A percentile compares a stretch with the other conserved stretches of the same genome.
Evolutionary conservation across 2,888 invertebrate genomes (phyloP).

Genomic region (Hedya salicella): DNA sequence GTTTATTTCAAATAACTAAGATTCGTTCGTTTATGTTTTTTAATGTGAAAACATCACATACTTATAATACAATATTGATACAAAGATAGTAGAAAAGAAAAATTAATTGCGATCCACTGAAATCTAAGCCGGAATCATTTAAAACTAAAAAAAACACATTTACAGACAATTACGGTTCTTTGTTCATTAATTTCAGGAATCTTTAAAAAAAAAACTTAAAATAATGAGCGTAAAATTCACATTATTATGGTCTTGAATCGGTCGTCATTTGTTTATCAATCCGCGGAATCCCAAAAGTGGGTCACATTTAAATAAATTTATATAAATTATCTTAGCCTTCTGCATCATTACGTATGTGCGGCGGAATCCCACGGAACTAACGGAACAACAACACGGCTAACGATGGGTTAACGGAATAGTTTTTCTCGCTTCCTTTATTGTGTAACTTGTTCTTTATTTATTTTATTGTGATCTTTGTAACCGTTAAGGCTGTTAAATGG

Average conservation of each 20-base stretch:
- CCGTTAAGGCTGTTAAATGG: not conserved
- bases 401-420: slow-evolving; percentile 39
- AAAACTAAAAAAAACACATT: too few species aligned
- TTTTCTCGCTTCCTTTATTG: slow-evolving; percentile 38
- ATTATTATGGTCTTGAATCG: not conserved
- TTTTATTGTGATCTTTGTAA: slow-evolving; percentile 5
- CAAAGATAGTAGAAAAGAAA: too few species aligned
- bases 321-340: slow-evolving; percentile 25
- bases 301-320: slow-evolving; percentile 33
- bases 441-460: slow-evolving; percentile 30
- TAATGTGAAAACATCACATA: too few species aligned
- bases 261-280: slow-evolving; percentile 1
- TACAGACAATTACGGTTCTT: too few species aligned
- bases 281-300: slow-evolving; percentile 17
- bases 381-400: slow-evolving; percentile 30
- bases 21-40: too few species aligned
- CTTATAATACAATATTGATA: too few species aligned
- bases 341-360: slow-evolving; percentile 34
- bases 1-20: too few species aligned
- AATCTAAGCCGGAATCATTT: too few species aligned
- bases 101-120: too few species aligned
- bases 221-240: too few species aligned
- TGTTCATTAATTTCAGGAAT: too few species aligned
- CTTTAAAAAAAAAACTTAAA: too few species aligned
- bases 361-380: slow-evolving; percentile 35